Evolutionary conservation across 2,888 invertebrate species (phyloP).

Genomic region (Dasysyrphus albostriatus): DNA sequence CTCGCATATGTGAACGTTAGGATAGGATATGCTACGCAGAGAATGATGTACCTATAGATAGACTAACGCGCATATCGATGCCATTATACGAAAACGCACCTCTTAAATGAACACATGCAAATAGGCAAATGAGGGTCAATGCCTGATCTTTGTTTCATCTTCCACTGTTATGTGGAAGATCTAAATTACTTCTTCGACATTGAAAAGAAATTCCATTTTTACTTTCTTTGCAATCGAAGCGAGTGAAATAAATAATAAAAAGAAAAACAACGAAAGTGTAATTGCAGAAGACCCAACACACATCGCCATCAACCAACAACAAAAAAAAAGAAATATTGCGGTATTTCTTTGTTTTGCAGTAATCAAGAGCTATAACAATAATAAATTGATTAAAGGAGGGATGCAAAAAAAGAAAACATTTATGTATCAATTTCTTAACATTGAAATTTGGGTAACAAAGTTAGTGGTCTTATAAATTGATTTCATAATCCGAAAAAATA

Average conservation of each 20-base stretch:
- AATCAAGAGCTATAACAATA: background rate
- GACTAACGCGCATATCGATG: slow-evolving; percentile 2
- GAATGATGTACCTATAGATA: background rate
- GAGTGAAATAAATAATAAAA: slow-evolving; percentile 5
- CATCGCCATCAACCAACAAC: no score
- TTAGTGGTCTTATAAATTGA: background rate
- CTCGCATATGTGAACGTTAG: background rate
- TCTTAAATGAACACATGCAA: slow-evolving; percentile 46
- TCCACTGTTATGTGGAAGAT: slow-evolving; percentile 48
- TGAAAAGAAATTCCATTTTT: slow-evolving; percentile 61
- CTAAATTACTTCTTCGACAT: slow-evolving; percentile 60
- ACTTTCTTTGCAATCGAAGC: slow-evolving; percentile 53
- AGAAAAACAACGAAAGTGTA: slow-evolving; percentile 66
- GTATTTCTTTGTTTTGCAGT: background rate
- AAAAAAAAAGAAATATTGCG: slow-evolving; percentile 27
- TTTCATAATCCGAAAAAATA: background rate
- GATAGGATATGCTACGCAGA: background rate
- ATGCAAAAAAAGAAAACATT: slow-evolving; percentile 6
- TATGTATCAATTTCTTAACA: background rate
- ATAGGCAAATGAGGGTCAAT: slow-evolving; percentile 69
- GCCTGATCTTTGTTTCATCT: slow-evolving; percentile 67
- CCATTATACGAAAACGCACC: slow-evolving; percentile 6
- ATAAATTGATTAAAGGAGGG: background rate
- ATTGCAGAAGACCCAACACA: slow-evolving; percentile 5
- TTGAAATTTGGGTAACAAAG: background rate